Evolutionary conservation across 1,140 invertebrate genomes (phyloP), one percentile per base, ranked within the genome.

Genomic region (Drosophila albomicans): DNA sequence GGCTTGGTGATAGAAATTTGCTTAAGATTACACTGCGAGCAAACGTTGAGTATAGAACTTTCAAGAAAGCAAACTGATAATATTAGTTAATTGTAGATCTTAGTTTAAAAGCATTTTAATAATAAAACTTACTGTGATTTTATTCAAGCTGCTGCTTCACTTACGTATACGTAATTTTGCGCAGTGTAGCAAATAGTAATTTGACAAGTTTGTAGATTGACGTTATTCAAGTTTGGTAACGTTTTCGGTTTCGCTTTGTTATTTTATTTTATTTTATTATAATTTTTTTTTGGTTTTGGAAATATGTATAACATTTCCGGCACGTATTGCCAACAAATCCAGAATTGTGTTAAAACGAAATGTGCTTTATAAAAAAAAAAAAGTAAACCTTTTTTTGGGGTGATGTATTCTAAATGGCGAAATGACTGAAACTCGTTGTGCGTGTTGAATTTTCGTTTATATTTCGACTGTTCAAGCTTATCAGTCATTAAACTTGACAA

Each of bases 401-500:
- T 25, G 32, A 13, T 20, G 32, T 25, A 43, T n/a, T 58, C 30
- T 54, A 54, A 13, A 35, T 58, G 38, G 58, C 41, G 7, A 61
- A 61, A 61, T 46, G 25, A 54, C 16, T 63, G 11, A 46, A 56
- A 57, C 56, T 43, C 56, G 38, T 59, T 63, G 41, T 62, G 67
- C 49, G 30, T 71, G 16, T 56, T 16, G 35, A 7, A 57, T 8
- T 76, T 73, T 80, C 46, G 57, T 7, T 46, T 73, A 61, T 70
- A 69, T 67, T 72, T 54, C 41, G 41, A 51, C 67, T 73, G 65
- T 73, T 65, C 15, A 61, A 54, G 71, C 66, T 87, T 87, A 87
- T 87, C 84, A 88, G 84, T 88, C 84, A 88, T 88, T 88, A 84
- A 88, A 89, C 84, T 88, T 75, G 35, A 57, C 72, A 74, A 56